Conservation (phyloP, 2,113 vertebrate species). For the Hydrochoerus hydrochaeris region DNA sequence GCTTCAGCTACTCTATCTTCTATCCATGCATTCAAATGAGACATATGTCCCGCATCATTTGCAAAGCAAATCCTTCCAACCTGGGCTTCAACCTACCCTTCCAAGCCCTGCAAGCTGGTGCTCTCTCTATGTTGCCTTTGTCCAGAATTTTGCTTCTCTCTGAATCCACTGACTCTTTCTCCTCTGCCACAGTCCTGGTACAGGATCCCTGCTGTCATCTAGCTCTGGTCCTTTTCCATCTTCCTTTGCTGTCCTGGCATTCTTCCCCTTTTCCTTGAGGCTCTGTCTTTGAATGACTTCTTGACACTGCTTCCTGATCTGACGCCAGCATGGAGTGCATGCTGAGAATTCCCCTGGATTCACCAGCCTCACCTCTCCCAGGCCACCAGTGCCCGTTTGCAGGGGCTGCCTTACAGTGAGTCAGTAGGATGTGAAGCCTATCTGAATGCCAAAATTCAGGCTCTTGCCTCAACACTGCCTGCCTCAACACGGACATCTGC, state of each 20-base stretch:
- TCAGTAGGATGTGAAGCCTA: background rate
- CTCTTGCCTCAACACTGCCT: background rate
- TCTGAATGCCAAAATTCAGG: background rate
- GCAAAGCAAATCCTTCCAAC: conserved; percentile 56
- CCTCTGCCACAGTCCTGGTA: background rate
- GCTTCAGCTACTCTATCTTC: conserved; percentile 13
- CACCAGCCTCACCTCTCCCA: background rate
- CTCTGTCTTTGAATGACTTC: background rate
- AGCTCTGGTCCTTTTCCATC: no score
- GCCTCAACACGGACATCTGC: background rate
- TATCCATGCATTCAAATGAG: conserved; percentile 68
- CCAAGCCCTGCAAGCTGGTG: background rate
- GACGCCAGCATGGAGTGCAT: background rate
- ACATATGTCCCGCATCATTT: conserved; percentile 70
- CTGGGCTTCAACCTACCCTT: background rate
- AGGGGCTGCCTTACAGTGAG: background rate
- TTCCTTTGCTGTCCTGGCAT: background rate
- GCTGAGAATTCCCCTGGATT: background rate
- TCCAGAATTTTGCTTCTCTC: background rate
- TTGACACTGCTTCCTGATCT: background rate
- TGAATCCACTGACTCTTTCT: background rate
- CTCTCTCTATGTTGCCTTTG: background rate
- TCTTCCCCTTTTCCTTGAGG: background rate
- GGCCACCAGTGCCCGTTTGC: background rate
- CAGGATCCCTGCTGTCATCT: background rate